These are phyloP conservation scores for Gerris lacustris DNA, from an alignment of 2,888 invertebrate species.

Conservation along the genomic window DNA sequence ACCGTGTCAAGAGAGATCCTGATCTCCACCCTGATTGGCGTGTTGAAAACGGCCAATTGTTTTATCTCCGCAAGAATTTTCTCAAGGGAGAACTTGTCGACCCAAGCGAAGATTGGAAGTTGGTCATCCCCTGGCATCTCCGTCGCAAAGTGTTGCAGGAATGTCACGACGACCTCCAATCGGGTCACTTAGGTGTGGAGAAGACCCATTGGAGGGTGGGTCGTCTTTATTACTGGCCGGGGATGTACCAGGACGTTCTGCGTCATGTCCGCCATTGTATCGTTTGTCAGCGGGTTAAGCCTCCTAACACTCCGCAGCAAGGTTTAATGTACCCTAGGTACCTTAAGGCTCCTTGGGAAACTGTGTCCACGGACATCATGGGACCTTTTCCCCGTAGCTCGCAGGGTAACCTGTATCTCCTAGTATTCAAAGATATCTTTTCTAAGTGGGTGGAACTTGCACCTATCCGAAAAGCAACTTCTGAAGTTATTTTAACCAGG, in stretches of 20 bases:
- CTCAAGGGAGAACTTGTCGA: not conserved
- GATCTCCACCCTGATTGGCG: not conserved
- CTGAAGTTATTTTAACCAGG: conserved; percentile 14
- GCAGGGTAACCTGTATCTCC: conserved; percentile 28
- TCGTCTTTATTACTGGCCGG: not conserved
- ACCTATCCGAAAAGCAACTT: conserved; percentile 28
- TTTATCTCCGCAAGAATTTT: conserved; percentile 10
- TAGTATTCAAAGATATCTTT: conserved; percentile 32
- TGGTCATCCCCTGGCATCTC: not conserved
- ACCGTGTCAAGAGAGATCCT: not conserved
- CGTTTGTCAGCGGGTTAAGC: conserved; percentile 1
- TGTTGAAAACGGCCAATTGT: conserved; percentile 11
- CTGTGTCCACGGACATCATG: conserved; percentile 30
- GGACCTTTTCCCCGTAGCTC: too few species aligned
- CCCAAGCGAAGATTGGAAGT: not conserved
- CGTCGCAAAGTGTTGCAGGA: not conserved
- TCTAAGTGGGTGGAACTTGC: conserved; percentile 28
- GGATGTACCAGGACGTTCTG: not conserved
- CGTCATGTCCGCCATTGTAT: not conserved
- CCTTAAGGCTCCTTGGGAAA: conserved; percentile 23
- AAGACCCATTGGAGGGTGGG: too few species aligned
- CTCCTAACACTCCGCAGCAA: conserved; percentile 5
- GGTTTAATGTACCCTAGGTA: conserved; percentile 13
- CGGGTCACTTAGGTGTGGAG: not conserved
- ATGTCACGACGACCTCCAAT: not conserved